phyloP scores from a whole-genome alignment of 2,113 vertebrate genomes.

The Tenrec ecaudatus region DNA sequence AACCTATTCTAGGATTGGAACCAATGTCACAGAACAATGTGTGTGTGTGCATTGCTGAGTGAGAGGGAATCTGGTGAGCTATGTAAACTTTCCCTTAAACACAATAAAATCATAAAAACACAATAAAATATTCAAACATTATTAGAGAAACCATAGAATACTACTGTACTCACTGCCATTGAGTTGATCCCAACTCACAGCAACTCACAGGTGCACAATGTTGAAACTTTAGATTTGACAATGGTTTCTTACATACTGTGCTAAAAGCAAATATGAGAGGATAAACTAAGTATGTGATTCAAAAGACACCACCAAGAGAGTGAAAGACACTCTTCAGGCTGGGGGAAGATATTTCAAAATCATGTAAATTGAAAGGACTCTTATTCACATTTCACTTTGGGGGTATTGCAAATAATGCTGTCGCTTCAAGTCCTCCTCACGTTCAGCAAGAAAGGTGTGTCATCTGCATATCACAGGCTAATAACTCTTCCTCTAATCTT shows the following conservation, averaged over 20 bases:
- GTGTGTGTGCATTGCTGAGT: not conserved
- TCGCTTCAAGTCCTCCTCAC: too few species aligned
- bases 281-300: not conserved
- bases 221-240: not conserved
- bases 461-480: too few species aligned
- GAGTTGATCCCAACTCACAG: too few species aligned
- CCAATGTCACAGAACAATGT: not conserved
- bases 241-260: not conserved
- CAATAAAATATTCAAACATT: not conserved
- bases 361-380: not conserved
- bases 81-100: not conserved
- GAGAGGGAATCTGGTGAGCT: not conserved
- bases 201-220: not conserved
- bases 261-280: constrained; percentile 9
- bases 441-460: too few species aligned
- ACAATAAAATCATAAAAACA: not conserved
- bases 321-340: not conserved
- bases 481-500: too few species aligned
- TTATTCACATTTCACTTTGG: not conserved
- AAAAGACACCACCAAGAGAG: not conserved
- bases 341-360: constrained; percentile 4
- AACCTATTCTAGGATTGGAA: not conserved
- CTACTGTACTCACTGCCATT: too few species aligned
- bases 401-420: too few species aligned
- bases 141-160: not conserved